Percentiles rank a stretch among this genome's conserved stretches.
Conservation (phyloP, 2,113 vertebrate genomes). For the Rostratula benghalensis region DNA sequence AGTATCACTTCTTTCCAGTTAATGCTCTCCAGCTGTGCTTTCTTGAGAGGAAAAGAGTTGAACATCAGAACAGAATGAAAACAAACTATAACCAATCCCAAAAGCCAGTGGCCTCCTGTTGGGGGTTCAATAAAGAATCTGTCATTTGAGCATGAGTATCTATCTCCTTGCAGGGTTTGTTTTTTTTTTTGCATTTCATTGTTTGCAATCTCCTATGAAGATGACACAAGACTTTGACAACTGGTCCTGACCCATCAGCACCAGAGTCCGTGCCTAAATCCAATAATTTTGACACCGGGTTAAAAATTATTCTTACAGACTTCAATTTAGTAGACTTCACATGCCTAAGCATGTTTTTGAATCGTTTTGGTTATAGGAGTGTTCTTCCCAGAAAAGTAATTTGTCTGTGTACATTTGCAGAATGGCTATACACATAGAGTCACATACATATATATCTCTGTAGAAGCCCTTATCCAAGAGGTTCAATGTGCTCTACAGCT, state of each 20-base stretch:
- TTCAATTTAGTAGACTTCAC: background rate
- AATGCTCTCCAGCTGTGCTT: slow-evolving; percentile 27
- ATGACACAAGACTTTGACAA: background rate
- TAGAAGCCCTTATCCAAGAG: background rate
- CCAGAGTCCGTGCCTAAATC: background rate
- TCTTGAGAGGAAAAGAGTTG: background rate
- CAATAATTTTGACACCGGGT: background rate
- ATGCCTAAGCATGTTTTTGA: background rate
- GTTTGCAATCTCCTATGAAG: background rate
- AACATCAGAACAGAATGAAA: slow-evolving; percentile 21
- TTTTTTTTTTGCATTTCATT: background rate
- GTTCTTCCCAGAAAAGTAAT: background rate
- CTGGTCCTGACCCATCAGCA: background rate
- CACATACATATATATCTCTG: accelerated
- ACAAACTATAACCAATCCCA: background rate
- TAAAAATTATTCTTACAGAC: background rate
- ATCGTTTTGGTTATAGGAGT: background rate
- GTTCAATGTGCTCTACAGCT: background rate
- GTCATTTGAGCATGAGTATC: background rate
- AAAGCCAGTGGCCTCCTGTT: background rate
- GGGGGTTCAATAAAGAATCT: background rate
- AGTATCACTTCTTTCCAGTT: slow-evolving; percentile 19
- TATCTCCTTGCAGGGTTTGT: background rate
- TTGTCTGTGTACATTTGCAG: background rate
- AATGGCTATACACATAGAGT: background rate